Evolutionary conservation across 2,888 invertebrate genomes (phyloP).

Genomic region (Aquatica leii): DNA sequence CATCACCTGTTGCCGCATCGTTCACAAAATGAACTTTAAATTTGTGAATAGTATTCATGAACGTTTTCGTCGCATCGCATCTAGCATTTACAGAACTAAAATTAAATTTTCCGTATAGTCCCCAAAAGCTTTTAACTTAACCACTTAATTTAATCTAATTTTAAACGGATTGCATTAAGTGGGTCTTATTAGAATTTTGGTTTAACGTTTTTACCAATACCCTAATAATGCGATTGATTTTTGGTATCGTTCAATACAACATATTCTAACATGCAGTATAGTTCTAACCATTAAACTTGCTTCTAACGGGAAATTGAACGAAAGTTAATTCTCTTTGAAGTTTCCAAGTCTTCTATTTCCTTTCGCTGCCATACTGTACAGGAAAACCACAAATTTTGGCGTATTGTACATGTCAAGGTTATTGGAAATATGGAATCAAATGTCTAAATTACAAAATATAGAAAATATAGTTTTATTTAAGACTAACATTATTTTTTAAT

Average conservation of each 20-base stretch:
- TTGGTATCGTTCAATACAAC: not conserved
- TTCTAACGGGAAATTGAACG: slow-evolving; percentile 23
- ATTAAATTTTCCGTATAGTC: not conserved
- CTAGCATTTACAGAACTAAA: not conserved
- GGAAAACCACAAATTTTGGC: slow-evolving; percentile 29
- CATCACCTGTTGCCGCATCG: slow-evolving; percentile 6
- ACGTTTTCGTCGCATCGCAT: too few relatives aligned
- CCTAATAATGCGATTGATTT: not conserved
- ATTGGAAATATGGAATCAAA: slow-evolving; percentile 22
- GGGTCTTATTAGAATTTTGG: not conserved
- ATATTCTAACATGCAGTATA: not conserved
- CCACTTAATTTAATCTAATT: slow-evolving; percentile 7
- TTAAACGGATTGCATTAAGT: slow-evolving; percentile 15
- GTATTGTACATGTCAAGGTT: slow-evolving; percentile 22
- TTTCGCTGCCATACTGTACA: slow-evolving; percentile 21
- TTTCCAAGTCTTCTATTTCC: slow-evolving; percentile 27
- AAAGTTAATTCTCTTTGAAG: slow-evolving; percentile 26
- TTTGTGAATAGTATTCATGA: too few relatives aligned
- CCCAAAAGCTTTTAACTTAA: slow-evolving; percentile 14
- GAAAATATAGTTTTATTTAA: too few relatives aligned
- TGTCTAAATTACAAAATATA: too few relatives aligned
- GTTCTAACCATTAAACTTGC: slow-evolving; percentile 15
- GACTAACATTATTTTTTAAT: too few relatives aligned
- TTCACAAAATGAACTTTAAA: not conserved
- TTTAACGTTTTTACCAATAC: not conserved